Evolutionary conservation across 2,113 vertebrate genomes (phyloP), one percentile per base, ranked within the genome.

Genomic region (Diadophis punctatus): DNA sequence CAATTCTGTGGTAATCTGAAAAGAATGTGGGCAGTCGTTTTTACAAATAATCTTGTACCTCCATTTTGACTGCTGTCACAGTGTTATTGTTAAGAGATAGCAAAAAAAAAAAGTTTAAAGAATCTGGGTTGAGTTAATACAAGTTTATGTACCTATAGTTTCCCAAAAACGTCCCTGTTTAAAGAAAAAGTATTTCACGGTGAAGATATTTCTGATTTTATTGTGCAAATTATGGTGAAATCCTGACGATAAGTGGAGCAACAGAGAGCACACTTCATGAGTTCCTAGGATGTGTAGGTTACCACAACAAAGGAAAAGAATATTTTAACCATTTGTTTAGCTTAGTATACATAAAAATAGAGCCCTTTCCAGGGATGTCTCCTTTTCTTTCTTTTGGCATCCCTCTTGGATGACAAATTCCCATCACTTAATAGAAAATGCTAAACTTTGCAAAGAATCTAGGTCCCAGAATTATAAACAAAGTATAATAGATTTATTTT

Each of bases 401-500:
- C 92, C 90, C 56, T 86, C 92, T 27, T 80, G 92, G 92, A 86
- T 3, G 87, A 84, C 93, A 93, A 92, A 93, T 46, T 92, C 84
- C 11, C 25, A 74, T 74, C 0, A 0, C 93, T 91, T 84, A 93
- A 7, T 27, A 51, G 1, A 22, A 92, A 87, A 87, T 84, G 89
- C 56, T 95, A 90, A 96, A 90, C 92, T 93, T 95, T 91, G 58
- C 53, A 88, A 51, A 93, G 93, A 94, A 93, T 63, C 10, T 68
- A 93, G 93, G 93, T 46, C 27, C 63, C 90, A 18, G 58, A 5
- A 92, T 94, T 95, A 94, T 93, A 95, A 96, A 94, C 94, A 96
- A 30, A 56, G 52, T 91, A 88, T 5, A 90, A 85, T 52, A 94
- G 92, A 94, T 93, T 96, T 95, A 96, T 52, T 95, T 74, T 49